These are phyloP conservation scores for Spatulosminthurus flaviceps DNA, from an alignment of 2,888 invertebrate genomes.

Conservation along the genomic window DNA sequence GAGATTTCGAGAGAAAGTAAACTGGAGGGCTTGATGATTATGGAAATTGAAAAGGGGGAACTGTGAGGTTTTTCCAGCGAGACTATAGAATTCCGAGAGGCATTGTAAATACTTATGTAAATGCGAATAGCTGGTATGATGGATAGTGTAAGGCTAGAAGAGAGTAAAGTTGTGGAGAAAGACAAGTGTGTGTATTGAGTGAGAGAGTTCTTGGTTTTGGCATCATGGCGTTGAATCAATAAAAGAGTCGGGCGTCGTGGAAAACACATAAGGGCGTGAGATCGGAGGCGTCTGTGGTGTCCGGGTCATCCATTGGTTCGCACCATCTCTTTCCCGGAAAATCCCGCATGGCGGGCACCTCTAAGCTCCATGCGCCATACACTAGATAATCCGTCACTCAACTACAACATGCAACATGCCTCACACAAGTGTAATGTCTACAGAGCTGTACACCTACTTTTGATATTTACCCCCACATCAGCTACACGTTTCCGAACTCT, in stretches of 20 bases:
- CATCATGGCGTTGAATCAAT: constrained; percentile 64
- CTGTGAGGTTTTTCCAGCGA: constrained; percentile 22
- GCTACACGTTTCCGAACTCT: not conserved
- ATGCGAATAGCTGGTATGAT: too few relatives aligned
- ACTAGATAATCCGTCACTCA: constrained; percentile 54
- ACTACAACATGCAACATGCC: constrained; percentile 18
- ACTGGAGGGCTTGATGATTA: constrained; percentile 42
- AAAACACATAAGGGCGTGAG: constrained; percentile 64
- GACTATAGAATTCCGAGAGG: constrained; percentile 21
- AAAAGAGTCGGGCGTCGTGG: constrained; percentile 63
- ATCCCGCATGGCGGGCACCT: constrained; percentile 62
- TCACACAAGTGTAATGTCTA: constrained; percentile 18
- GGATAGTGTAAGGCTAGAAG: not conserved
- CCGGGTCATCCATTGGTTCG: constrained; percentile 64
- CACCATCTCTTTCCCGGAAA: constrained; percentile 63
- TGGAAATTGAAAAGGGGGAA: constrained; percentile 34
- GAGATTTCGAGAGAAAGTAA: constrained; percentile 30
- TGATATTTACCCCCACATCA: constrained; percentile 4
- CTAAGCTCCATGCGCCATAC: constrained; percentile 63
- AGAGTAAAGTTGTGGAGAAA: constrained; percentile 37
- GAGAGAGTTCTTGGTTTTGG: constrained; percentile 45
- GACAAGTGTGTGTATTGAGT: constrained; percentile 34
- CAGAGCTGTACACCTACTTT: constrained; percentile 7
- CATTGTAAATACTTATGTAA: not conserved
- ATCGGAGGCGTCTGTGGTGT: constrained; percentile 64